Evolutionary conservation across 2,888 invertebrate genomes (phyloP).

Genomic region (Chymomyza fuscimana): DNA sequence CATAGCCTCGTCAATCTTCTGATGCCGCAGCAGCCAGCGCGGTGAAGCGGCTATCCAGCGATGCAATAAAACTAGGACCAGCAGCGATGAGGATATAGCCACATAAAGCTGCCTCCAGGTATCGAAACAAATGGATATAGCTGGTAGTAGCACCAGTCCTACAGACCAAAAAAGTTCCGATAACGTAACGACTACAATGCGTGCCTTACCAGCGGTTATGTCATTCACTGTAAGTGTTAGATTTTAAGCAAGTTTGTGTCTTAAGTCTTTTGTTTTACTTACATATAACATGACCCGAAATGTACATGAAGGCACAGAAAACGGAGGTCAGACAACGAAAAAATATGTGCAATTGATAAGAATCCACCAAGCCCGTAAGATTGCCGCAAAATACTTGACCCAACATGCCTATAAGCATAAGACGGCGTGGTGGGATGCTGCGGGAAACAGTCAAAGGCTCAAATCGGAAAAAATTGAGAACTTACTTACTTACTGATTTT

Average conservation of each 20-base stretch:
- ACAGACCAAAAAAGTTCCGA: slow-evolving; percentile 80
- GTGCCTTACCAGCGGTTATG: slow-evolving; percentile 77
- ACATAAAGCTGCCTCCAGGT: slow-evolving; percentile 80
- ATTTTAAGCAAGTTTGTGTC: slow-evolving; percentile 34
- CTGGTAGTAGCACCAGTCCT: slow-evolving; percentile 79
- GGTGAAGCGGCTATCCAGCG: slow-evolving; percentile 80
- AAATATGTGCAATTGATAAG: slow-evolving; percentile 77
- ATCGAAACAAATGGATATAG: slow-evolving; percentile 78
- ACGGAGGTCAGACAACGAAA: slow-evolving; percentile 78
- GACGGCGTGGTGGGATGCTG: slow-evolving; percentile 77
- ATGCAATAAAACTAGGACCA: slow-evolving; percentile 77
- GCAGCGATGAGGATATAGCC: slow-evolving; percentile 78
- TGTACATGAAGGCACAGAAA: slow-evolving; percentile 78
- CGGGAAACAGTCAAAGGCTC: background rate
- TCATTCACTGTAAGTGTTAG: slow-evolving; percentile 72
- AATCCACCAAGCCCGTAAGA: slow-evolving; percentile 76
- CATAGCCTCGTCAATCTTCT: slow-evolving; percentile 75
- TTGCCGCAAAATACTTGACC: slow-evolving; percentile 79
- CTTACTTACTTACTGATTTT: slow-evolving; percentile 65
- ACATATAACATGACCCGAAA: slow-evolving; percentile 79
- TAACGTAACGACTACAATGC: slow-evolving; percentile 76
- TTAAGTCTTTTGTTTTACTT: slow-evolving; percentile 59
- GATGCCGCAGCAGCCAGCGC: slow-evolving; percentile 78
- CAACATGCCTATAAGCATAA: slow-evolving; percentile 79
- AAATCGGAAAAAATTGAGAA: background rate